phyloP scores from a whole-genome alignment of 2,113 vertebrate species.

The Plecotus auritus region DNA sequence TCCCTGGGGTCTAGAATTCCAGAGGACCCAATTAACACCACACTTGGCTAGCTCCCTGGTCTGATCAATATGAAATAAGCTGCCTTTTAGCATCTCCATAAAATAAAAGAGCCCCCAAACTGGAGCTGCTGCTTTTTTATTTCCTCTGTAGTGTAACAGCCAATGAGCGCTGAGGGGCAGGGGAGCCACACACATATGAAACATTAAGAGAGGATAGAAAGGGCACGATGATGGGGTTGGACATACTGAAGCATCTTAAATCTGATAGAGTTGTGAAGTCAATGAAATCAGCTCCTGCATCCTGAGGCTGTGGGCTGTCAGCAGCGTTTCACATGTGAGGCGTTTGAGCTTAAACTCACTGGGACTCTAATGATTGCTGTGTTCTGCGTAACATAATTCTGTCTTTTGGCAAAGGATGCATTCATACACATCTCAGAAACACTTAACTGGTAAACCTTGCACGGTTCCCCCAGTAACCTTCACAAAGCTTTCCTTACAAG shows the following conservation, averaged over 20 bases:
- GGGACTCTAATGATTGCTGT: not conserved
- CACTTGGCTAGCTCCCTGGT: slow-evolving; percentile 77
- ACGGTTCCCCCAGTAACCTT: not conserved
- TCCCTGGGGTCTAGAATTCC: slow-evolving; percentile 79
- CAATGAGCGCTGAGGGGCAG: not conserved
- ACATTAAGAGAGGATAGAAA: not conserved
- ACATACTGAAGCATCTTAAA: not conserved
- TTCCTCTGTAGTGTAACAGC: not conserved
- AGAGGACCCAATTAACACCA: slow-evolving; percentile 85
- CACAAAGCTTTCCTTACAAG: not conserved
- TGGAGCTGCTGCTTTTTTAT: slow-evolving; percentile 40
- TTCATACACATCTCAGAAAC: not conserved
- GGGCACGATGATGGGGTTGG: not conserved
- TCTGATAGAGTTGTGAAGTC: not conserved
- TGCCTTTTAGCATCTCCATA: slow-evolving; percentile 75
- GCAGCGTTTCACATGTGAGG: not conserved
- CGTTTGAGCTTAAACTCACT: not conserved
- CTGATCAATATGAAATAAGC: slow-evolving; percentile 82
- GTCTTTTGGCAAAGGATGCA: not conserved
- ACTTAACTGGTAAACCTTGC: not conserved
- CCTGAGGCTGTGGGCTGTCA: not conserved
- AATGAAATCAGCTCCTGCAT: not conserved
- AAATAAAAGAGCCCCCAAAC: slow-evolving; percentile 74
- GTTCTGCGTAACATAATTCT: not conserved
- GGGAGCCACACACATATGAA: not conserved